A percentile compares a stretch with the other conserved stretches of the same genome.
These are phyloP conservation scores for Orchestes rusci DNA, from an alignment of 2,888 invertebrate genomes.

Conservation along the genomic window DNA sequence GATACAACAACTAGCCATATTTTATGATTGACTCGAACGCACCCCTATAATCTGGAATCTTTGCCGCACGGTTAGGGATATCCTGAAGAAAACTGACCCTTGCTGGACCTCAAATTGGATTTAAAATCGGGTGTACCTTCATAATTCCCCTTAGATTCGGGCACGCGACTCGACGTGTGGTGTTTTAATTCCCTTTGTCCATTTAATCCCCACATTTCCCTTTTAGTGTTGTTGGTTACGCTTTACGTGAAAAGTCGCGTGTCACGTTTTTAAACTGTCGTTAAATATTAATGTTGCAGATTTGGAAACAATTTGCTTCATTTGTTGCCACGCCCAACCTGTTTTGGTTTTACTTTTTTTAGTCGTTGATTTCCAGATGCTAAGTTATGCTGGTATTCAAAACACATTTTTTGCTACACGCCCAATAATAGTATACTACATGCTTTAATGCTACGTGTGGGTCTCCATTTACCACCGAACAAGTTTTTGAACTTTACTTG, in stretches of 20 bases:
- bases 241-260: constrained; percentile 19
- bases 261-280: constrained; percentile 14
- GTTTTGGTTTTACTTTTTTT: too few relatives aligned
- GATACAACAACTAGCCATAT: constrained; percentile 41
- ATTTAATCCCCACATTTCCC: constrained; percentile 17
- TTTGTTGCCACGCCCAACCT: too few relatives aligned
- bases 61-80: constrained; percentile 21
- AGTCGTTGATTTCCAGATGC: too few relatives aligned
- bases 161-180: constrained; percentile 23
- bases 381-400: too few relatives aligned
- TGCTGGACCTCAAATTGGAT: constrained; percentile 26
- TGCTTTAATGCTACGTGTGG: too few relatives aligned
- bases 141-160: constrained; percentile 19
- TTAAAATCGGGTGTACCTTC: constrained; percentile 24
- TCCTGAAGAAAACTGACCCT: constrained; percentile 25
- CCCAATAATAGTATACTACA: too few relatives aligned
- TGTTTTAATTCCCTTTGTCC: constrained; percentile 23
- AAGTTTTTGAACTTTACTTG: too few relatives aligned
- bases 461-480: too few relatives aligned
- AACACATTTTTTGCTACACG: too few relatives aligned
- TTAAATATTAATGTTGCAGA: constrained; percentile 21
- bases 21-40: constrained; percentile 41
- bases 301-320: too few relatives aligned
- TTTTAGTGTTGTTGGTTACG: constrained; percentile 17
- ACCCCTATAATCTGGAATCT: constrained; percentile 21